Conservation (phyloP, 1,140 invertebrate genomes). For the Monochamus saltuarius region DNA sequence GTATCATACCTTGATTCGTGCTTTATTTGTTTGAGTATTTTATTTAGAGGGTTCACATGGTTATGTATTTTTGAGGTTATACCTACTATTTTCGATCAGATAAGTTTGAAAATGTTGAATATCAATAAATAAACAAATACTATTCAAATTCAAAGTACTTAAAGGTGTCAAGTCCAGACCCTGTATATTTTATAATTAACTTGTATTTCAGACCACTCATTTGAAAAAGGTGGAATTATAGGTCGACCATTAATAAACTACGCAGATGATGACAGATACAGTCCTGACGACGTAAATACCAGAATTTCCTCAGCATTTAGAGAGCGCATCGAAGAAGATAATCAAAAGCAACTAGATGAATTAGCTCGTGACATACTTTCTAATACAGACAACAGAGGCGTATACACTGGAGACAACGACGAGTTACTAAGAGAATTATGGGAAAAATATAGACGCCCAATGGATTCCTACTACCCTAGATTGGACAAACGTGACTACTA, state of each 20-base stretch:
- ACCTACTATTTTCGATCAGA: too few relatives aligned
- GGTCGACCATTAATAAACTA: constrained; percentile 27
- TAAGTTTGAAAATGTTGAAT: too few relatives aligned
- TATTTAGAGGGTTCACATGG: too few relatives aligned
- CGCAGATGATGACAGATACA: constrained; percentile 33
- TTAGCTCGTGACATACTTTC: constrained; percentile 59
- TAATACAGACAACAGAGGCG: constrained; percentile 53
- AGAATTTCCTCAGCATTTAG: constrained; percentile 56
- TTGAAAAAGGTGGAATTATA: constrained; percentile 5
- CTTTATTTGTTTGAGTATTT: too few relatives aligned
- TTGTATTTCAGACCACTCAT: constrained; percentile 2
- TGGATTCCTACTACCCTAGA: constrained; percentile 14
- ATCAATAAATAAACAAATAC: too few relatives aligned
- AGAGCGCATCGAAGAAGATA: constrained; percentile 49
- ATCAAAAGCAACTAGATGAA: constrained; percentile 56
- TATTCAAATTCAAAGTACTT: too few relatives aligned
- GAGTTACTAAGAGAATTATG: constrained; percentile 59
- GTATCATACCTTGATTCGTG: too few relatives aligned
- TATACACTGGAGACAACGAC: constrained; percentile 56
- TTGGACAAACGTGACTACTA: constrained; percentile 32
- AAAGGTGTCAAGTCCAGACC: too few relatives aligned
- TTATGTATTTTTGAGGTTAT: too few relatives aligned
- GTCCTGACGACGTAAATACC: constrained; percentile 31
- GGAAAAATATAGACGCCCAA: constrained; percentile 59
- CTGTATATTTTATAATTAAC: not conserved